Conservation (phyloP, 2,797 vertebrate species). For the Chelon auratus region DNA sequence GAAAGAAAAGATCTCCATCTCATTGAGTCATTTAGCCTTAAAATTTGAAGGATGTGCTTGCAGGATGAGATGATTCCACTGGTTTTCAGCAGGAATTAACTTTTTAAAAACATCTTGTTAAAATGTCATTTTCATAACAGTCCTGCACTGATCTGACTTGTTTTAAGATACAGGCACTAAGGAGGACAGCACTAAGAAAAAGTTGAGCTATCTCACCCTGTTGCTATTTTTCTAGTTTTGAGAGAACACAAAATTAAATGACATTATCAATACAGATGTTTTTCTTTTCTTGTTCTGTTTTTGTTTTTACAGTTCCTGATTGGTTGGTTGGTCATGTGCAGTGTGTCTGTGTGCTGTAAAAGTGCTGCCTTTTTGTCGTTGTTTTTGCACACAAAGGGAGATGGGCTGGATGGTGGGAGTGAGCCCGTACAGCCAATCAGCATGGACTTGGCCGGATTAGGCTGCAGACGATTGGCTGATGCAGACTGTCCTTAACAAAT, state of each 20-base stretch:
- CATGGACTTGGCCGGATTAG: constrained; percentile 50
- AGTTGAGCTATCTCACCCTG: constrained; percentile 30
- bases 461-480: constrained; percentile 56
- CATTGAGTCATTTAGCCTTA: constrained; percentile 39
- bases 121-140: constrained; percentile 4
- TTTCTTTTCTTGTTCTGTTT: neutral
- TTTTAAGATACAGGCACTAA: constrained; percentile 14
- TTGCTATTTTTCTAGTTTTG: constrained; percentile 15
- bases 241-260: constrained; percentile 24
- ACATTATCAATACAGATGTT: constrained; percentile 10
- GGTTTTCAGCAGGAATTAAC: constrained; percentile 14
- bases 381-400: constrained; percentile 65
- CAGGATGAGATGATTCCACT: constrained; percentile 21
- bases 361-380: constrained; percentile 55
- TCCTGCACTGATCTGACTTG: constrained; percentile 6
- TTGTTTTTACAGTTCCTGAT: constrained; percentile 32
- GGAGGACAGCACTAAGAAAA: constrained; percentile 5
- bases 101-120: neutral
- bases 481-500: constrained; percentile 43
- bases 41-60: constrained; percentile 12
- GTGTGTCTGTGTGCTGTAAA: constrained; percentile 39
- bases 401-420: constrained; percentile 73
- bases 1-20: neutral
- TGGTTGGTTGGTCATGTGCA: constrained; percentile 30
- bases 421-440: constrained; percentile 76